A percentile compares a stretch with the other conserved stretches of the same genome.
phyloP scores from a whole-genome alignment of 2,113 vertebrate genomes.

The Castor canadensis region DNA sequence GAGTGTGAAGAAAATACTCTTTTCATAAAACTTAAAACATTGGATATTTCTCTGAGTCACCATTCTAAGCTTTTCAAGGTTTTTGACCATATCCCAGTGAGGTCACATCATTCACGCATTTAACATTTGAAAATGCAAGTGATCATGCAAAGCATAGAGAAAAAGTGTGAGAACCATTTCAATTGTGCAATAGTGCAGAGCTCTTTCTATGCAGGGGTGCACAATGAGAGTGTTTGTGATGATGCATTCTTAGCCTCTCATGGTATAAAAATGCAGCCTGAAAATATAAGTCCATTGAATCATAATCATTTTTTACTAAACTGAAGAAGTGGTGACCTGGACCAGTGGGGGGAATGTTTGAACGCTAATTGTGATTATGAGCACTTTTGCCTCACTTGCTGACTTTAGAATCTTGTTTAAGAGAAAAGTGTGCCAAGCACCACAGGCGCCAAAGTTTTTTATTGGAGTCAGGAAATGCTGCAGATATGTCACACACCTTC shows the following conservation, averaged over 20 bases:
- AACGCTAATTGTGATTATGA: background rate
- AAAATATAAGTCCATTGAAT: background rate
- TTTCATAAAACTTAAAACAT: background rate
- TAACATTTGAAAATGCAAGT: background rate
- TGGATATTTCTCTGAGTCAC: constrained; percentile 27
- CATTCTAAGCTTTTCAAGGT: background rate
- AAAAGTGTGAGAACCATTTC: background rate
- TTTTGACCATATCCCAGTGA: background rate
- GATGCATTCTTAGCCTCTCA: background rate
- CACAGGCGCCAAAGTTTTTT: background rate
- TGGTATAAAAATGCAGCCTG: background rate
- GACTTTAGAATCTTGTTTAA: background rate
- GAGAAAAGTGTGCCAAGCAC: background rate
- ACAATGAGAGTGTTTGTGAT: background rate
- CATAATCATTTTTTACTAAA: background rate
- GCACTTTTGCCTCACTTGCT: background rate
- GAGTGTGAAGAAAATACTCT: background rate
- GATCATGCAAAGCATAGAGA: background rate
- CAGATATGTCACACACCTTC: rapidly evolving
- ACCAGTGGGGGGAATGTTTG: background rate
- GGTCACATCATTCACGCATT: background rate
- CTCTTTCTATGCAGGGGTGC: background rate
- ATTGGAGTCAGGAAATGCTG: background rate
- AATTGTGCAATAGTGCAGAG: background rate
- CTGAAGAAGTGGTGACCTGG: background rate